These are phyloP conservation scores for Odontocolon sp. DNA, from an alignment of 2,888 invertebrate species.

Conservation along the genomic window DNA sequence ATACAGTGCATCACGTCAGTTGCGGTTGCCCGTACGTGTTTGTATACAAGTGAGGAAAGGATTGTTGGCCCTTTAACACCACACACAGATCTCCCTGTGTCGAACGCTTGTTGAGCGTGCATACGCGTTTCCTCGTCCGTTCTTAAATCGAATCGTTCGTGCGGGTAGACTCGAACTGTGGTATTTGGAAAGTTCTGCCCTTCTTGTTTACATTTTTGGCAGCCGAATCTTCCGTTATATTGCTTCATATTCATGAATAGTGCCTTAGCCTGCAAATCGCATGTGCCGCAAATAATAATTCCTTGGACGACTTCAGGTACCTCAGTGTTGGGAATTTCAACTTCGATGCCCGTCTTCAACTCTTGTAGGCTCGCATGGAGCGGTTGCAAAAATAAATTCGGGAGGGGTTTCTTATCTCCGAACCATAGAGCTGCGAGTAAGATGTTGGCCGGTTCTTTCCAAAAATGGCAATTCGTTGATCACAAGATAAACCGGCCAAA, in stretches of 20 bases:
- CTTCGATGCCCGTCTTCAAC: constrained; percentile 4
- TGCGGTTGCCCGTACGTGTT: constrained; percentile 24
- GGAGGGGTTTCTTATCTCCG: constrained; percentile 30
- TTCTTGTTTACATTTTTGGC: constrained; percentile 44
- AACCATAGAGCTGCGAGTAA: constrained; percentile 46
- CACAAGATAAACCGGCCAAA: constrained; percentile 29
- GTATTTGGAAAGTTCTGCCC: constrained; percentile 1
- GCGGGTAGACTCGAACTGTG: constrained; percentile 43
- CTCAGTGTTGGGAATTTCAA: constrained; percentile 7
- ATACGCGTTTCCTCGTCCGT: constrained; percentile 32
- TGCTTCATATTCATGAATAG: constrained; percentile 56
- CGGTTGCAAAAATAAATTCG: constrained; percentile 31
- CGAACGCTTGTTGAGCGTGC: constrained; percentile 41
- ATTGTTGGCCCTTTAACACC: constrained; percentile 54
- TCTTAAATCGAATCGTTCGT: constrained; percentile 33
- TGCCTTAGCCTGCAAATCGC: constrained; percentile 47
- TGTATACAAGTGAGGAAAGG: constrained; percentile 40
- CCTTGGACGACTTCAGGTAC: constrained; percentile 6
- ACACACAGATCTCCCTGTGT: constrained; percentile 25
- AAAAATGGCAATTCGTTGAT: constrained; percentile 52
- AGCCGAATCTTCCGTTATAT: constrained; percentile 54
- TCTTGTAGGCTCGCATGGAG: background rate
- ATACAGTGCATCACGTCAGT: constrained; percentile 57
- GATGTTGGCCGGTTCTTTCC: constrained; percentile 48
- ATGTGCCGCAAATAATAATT: constrained; percentile 29